Conservation (phyloP, 2,888 invertebrate genomes). For the Craniophora ligustri region DNA sequence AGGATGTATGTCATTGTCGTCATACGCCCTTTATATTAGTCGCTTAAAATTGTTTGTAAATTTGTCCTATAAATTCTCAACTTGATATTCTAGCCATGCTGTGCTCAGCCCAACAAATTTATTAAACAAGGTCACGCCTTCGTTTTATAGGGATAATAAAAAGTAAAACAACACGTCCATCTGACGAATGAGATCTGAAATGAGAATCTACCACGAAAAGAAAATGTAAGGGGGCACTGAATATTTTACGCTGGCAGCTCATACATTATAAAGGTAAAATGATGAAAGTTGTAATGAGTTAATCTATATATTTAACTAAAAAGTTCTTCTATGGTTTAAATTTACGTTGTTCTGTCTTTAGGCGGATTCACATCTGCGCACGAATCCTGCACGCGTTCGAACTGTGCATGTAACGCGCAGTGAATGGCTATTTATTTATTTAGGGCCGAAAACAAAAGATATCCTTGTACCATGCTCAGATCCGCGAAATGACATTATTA, state of each 20-base stretch:
- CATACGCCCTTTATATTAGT: no score
- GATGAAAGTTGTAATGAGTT: constrained; percentile 51
- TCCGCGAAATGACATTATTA: no score
- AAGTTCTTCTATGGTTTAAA: constrained; percentile 28
- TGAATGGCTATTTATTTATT: no score
- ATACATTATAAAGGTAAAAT: constrained; percentile 38
- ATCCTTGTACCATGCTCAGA: no score
- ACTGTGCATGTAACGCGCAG: no score
- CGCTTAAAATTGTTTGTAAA: background rate
- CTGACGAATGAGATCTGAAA: constrained; percentile 80
- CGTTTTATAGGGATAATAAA: constrained; percentile 80
- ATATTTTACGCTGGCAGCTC: constrained; percentile 41
- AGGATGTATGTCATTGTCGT: no score
- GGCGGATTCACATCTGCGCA: no score
- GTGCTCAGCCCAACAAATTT: constrained; percentile 62
- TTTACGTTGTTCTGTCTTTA: constrained; percentile 21
- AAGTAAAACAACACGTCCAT: constrained; percentile 82
- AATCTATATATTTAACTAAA: constrained; percentile 49
- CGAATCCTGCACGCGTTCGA: no score
- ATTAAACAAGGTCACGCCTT: constrained; percentile 77
- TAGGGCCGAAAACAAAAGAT: no score
- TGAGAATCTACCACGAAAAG: constrained; percentile 65
- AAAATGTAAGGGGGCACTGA: constrained; percentile 50
- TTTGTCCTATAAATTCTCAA: constrained; percentile 56
- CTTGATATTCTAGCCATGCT: constrained; percentile 71